phyloP scores from a whole-genome alignment of 2,113 vertebrate species.

The Ranitomeya imitator region DNA sequence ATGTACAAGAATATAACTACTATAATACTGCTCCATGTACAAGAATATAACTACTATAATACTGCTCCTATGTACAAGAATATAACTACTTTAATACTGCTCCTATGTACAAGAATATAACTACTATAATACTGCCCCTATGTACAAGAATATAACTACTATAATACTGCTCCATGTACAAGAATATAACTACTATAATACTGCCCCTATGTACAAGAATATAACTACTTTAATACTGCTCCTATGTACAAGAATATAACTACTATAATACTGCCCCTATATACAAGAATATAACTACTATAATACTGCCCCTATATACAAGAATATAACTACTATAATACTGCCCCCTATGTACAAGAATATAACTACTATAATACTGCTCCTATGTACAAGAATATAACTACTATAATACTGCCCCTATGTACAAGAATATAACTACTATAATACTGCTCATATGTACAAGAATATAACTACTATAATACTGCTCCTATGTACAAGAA shows the following conservation, averaged over 20 bases:
- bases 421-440: not conserved
- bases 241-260: not conserved
- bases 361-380: not conserved
- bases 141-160: not conserved
- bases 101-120: not conserved
- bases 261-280: not conserved
- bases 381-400: not conserved
- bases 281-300: too few species aligned
- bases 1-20: not conserved
- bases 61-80: not conserved
- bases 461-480: not conserved
- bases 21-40: not conserved
- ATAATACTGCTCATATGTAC: not conserved
- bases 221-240: not conserved
- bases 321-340: not conserved
- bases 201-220: not conserved
- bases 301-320: not conserved
- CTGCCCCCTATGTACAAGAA: too few species aligned
- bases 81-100: not conserved
- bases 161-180: not conserved
- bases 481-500: not conserved
- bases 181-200: not conserved
- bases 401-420: not conserved
- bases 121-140: not conserved
- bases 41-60: not conserved